Base-by-base conservation (phyloP, 2,113 vertebrate genomes). In the Calidris pygmaea region DNA sequence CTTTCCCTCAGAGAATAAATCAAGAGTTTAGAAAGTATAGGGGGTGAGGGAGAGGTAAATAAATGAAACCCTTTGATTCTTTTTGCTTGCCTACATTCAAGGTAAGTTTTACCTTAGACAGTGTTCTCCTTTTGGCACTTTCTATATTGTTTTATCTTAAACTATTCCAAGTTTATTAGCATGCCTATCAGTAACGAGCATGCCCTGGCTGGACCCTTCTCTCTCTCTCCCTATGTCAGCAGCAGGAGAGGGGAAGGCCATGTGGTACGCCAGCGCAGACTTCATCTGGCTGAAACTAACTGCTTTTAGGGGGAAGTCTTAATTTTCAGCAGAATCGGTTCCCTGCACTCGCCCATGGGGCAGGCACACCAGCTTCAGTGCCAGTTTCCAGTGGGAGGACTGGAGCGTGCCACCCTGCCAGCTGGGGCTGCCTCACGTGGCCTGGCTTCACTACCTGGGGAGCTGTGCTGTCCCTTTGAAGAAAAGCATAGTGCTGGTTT, bases 381-480 rank as follows among this genome's bases (percentile, higher is more conserved):
- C 47, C 0, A 0, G 22, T 15, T 14, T 2, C 0, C 2, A 13
- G 55, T 7, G 14, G 30, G 6, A 16, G 12, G n/a, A 30, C 3
- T 0, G 5, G 43, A 30, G 43, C 10, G 0, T 5, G 41, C 32
- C 17, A 35, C 45, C 10, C 4, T 4, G 30, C 41, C 6, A 18
- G 13, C 14, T 34, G 41, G 30, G n/a, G 37, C 52, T 34, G 47
- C 78, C 45, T 29, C 45, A 2, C 9, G 0, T 0, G 3, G 60
- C 71, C 19, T 5, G 50, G 56, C 71, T 23, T 24, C 9, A 0
- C 47, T 9, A 2, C 24, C 56, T 7, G 48, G 17, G 27, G 2
- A 39, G 43, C 24, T 5, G 1, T 1, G 13, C 10, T 17, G 1
- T 4, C 12, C 32, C 30, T 21, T 8, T 16, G 27, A 39, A 56